Base-by-base conservation (phyloP, 2,888 invertebrate species). In the Mythimna vitellina region DNA sequence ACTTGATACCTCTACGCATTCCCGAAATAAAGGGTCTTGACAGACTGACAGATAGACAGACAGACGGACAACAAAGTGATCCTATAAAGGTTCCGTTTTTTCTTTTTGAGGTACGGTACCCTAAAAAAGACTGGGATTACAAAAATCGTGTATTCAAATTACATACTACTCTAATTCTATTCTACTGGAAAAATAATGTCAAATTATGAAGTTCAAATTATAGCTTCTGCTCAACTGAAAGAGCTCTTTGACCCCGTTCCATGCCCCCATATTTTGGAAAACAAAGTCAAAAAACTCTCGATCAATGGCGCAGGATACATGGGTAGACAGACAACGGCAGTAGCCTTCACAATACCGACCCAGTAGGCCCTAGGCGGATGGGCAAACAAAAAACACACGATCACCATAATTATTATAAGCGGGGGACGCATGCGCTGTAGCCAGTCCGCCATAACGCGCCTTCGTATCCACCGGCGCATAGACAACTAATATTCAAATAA, bases 321-420 rank as follows among this genome's bases (percentile, higher is more conserved):
- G 75, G 71, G 70, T 81, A 67, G 12, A 12, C 53, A 81, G 66
- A 70, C 83, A 77, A 85, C 80, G 7, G 46, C 46, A 79, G 86
- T 83, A 92, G 89, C 93, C 94, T 93, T 91, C 92, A 87, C 71
- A 75, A 89, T 90, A 85, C 84, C 80, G 49, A 78, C 56, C 78
- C 82, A 85, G 69, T 78, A 78, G 70, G 86, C 69, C 81, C 86
- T 83, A 85, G 89, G 91, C 90, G 92, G 91, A 92, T 89, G 91
- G 84, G 86, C 93, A 89, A 86, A 94, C 91, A 94, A 94, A 95
- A 95, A 95, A 90, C 83, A 87, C 86, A 90, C 93, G 92, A 94
- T 91, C 89, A 82, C 92, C 88, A 91, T 94, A 93, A 95, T 95
- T 94, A 95, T 95, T 94, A 93, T 93, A 95, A 94, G 90, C 92